Evolutionary conservation across 2,888 invertebrate species (phyloP), one percentile per base, ranked within the genome.

Genomic region (Dolomedes plantarius): DNA sequence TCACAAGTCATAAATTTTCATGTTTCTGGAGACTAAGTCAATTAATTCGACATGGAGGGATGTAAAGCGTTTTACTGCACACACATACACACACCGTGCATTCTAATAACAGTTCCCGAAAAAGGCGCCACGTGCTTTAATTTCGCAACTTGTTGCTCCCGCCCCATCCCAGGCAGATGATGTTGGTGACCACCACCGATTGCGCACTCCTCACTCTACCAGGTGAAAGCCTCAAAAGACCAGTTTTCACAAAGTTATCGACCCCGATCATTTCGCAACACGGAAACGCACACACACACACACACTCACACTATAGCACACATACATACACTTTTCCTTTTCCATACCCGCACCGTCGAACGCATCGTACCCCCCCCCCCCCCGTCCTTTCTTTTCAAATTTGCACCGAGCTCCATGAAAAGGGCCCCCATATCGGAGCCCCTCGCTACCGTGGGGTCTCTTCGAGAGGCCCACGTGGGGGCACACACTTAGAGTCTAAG

Each of bases 271-370:
- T 46, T 46, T 6, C 46, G n/a, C 7, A 46, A 46, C 16, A 16
- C 46, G 46, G 46, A 46, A 46, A 46, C 16, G 16, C 46, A 46
- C 13, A 16, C 11, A 16, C 36, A 11, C 11, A 36, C 36, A 36
- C 36, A n/a, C n/a, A n/a, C n/a, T n/a, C n/a, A n/a, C n/a, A n/a
- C n/a, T n/a, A 6, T 6, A 11, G 11, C 36, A 36, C n/a, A n/a
- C n/a, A n/a, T n/a, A n/a, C n/a, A 64, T 32, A 41, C 31, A 73
- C 72, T 79, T 79, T 72, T 73, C 78, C 78, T 71, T 78, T 78
- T 56, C n/a, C 23, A 29, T 27, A 23, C 27, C 16, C 36, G 9
- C 36, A 36, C n/a, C 50, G 50, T 50, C 23, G 50, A 50, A 19
- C 28, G 62, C 62, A 23, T 62, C 23, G n/a, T n/a, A n/a, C n/a